Evolutionary conservation across 2,797 vertebrate species (phyloP), one percentile per base, ranked within the genome.

Genomic region (Nothura maculosa): DNA sequence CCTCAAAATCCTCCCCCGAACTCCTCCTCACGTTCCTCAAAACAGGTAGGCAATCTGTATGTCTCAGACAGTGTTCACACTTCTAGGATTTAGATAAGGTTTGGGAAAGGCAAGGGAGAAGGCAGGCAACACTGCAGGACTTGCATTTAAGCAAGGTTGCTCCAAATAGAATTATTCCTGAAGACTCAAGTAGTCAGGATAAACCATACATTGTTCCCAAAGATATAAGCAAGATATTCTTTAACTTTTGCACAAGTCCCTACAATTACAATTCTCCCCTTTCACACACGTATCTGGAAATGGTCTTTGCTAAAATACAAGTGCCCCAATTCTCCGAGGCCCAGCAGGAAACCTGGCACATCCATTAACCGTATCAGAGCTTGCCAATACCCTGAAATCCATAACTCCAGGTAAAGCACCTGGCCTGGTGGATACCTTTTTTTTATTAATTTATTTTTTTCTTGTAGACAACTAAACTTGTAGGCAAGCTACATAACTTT

Each of bases 261-360:
- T 83, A 40, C 32, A 67, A 57, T 83, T 92, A 54, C 78, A 82
- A 1, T 77, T 80, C 34, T 90, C 81, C 68, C 47, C 25, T 47
- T 81, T 90, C 52, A 83, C 34, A 69, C 0, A 0, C 27, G 25
- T 78, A 69, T 93, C 87, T 94, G 92, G 89, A 95, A 95, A 93
- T 70, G 67, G 25, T 95, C 52, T 96, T 93, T 14, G 7, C 82
- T 91, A 67, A 79, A 86, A 87, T 55, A 68, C 34, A 86, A 93
- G 79, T 76, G 63, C 22, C 43, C 14, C 0, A 1, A 66, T 92
- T 92, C 77, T 82, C 45, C 81, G 21, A 79, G 70, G 82, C 80
- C 60, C 82, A 84, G 79, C 60, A 85, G 90, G 89, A 95, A 94
- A 91, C 63, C 80, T 93, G 91, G 70, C 57, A 58, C 2, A 0